These are phyloP conservation scores for Drosophila ercepeae DNA, from an alignment of 1,140 invertebrate genomes.

Conservation along the genomic window DNA sequence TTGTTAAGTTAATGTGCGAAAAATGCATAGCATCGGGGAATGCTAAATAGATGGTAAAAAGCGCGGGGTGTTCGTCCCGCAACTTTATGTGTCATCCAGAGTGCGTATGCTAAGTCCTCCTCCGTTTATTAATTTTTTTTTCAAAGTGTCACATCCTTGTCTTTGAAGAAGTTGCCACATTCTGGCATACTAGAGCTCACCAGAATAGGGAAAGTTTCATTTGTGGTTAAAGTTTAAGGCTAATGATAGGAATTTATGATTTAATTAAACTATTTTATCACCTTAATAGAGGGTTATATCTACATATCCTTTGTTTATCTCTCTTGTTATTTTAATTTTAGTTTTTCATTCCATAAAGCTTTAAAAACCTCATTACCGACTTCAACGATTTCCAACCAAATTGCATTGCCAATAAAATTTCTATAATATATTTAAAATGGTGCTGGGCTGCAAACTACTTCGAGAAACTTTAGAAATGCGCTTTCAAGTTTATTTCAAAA, in stretches of 20 bases:
- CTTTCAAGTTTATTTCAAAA: conserved; percentile 17
- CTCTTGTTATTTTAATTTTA: too few relatives aligned
- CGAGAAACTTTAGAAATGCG: conserved; percentile 36
- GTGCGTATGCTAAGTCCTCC: conserved; percentile 53
- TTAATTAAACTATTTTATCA: too few relatives aligned
- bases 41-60: conserved; percentile 62
- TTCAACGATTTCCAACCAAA: conserved; percentile 34
- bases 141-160: conserved; percentile 39
- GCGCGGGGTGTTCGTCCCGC: conserved; percentile 2
- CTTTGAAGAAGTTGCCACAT: conserved; percentile 4
- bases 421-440: conserved; percentile 62
- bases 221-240: background rate
- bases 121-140: conserved; percentile 40
- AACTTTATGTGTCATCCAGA: conserved; percentile 43
- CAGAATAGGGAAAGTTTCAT: background rate
- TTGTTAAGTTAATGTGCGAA: conserved; percentile 69
- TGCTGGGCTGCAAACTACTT: conserved; percentile 32
- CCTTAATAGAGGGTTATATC: too few relatives aligned
- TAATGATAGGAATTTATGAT: background rate
- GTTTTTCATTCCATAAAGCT: background rate
- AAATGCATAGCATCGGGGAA: conserved; percentile 72
- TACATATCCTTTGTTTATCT: too few relatives aligned
- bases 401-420: conserved; percentile 64
- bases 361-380: conserved; percentile 50
- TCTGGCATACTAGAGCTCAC: background rate